A percentile compares a stretch with the other conserved stretches of the same genome.
These are phyloP conservation scores for Euplagia quadripunctaria DNA, from an alignment of 2,888 invertebrate genomes.

Conservation along the genomic window DNA sequence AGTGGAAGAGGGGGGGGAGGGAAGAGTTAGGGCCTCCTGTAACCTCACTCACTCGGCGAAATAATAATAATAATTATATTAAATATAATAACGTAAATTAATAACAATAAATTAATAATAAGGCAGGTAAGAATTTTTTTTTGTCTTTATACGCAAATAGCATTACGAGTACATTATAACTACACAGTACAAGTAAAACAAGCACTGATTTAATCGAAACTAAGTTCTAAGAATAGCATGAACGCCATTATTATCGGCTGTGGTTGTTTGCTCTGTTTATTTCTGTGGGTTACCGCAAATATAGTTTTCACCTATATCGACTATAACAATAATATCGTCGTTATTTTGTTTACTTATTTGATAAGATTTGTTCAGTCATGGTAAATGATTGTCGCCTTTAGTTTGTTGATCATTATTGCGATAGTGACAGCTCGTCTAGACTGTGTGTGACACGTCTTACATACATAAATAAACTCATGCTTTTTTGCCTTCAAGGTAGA, in stretches of 20 bases:
- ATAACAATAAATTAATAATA: no score
- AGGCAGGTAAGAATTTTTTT: no score
- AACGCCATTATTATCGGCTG: constrained; percentile 39
- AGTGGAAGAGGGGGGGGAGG: no score
- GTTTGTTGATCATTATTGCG: not conserved
- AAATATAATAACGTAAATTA: no score
- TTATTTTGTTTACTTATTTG: constrained; percentile 14
- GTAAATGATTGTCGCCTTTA: constrained; percentile 6
- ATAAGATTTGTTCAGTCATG: not conserved
- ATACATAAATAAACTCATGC: not conserved
- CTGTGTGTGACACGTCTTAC: not conserved
- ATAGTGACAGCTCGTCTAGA: not conserved
- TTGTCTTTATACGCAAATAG: no score
- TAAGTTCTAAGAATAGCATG: constrained; percentile 33
- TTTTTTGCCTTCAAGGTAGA: no score
- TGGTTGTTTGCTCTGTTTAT: constrained; percentile 50
- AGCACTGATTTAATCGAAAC: constrained; percentile 4
- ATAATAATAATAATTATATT: no score
- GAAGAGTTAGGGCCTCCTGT: no score
- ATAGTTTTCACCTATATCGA: constrained; percentile 39
- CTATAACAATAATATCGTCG: constrained; percentile 6
- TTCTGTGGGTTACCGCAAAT: constrained; percentile 48
- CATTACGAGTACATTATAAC: no score
- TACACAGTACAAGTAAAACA: not conserved
- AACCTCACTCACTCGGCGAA: no score